Percentiles rank a stretch among this genome's conserved stretches.
Conservation (phyloP, 2,797 vertebrate species). For the Enteromius anoplus region DNA sequence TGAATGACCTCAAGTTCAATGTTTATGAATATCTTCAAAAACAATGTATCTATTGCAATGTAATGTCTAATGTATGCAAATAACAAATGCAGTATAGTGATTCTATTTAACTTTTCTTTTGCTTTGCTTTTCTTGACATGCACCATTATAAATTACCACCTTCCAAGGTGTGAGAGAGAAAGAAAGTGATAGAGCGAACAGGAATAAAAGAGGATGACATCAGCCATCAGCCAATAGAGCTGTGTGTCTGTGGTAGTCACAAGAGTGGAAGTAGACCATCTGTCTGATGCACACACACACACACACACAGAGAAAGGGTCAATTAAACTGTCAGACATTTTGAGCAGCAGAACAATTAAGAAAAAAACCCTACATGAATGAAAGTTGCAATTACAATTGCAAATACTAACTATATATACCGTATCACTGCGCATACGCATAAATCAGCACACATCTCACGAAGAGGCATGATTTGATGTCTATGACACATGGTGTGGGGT, state of each 20-base stretch:
- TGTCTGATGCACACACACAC: neutral
- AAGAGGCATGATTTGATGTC: neutral
- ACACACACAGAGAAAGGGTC: neutral
- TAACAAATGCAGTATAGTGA: neutral
- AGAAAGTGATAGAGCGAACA: neutral
- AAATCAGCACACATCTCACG: neutral
- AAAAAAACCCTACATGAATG: neutral
- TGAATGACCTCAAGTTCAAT: neutral
- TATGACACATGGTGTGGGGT: neutral
- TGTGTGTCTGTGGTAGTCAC: neutral
- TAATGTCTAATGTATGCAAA: neutral
- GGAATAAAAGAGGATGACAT: conserved; percentile 20
- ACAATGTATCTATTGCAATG: neutral
- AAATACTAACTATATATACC: neutral
- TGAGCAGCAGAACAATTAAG: neutral
- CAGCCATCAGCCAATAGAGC: conserved; percentile 3
- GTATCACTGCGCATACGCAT: neutral
- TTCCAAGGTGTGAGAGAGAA: conserved; percentile 15
- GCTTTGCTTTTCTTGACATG: neutral
- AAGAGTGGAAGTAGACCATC: neutral
- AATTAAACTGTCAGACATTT: neutral
- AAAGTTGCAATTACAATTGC: neutral
- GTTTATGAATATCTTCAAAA: neutral
- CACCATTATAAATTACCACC: neutral
- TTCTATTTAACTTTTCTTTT: neutral